Evolutionary conservation across 2,888 invertebrate genomes (phyloP), one percentile per base, ranked within the genome.

Genomic region (Anthophora plumipes): DNA sequence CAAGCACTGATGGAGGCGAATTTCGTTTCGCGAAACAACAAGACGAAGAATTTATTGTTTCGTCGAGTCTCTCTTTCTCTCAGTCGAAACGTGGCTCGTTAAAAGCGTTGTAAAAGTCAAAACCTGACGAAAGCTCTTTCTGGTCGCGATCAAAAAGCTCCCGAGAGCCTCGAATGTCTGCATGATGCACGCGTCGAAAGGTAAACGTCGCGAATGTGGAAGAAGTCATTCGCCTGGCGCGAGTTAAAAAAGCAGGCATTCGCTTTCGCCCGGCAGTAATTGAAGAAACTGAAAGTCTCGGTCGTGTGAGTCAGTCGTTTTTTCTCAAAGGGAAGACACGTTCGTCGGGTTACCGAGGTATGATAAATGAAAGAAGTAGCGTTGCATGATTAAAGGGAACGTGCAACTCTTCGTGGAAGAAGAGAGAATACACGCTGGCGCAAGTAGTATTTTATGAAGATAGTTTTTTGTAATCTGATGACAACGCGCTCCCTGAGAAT

Each of bases 231-330:
- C 63, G 46, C 11, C 17, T 31, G 48, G 22, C 3, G 46, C 50
- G 50, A 37, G 48, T 64, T 37, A 50, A 64, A 64, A n/a, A 31
- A 63, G 63, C 31, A 20, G 9, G 14, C 48, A 9, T 64, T 50
- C 20, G 50, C 50, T 64, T 37, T 64, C 50, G 64, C 50, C 8
- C 8, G 50, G 20, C 37, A 14, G 50, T 37, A 39, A 64, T 64
- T 64, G 50, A 50, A 50, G 20, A 50, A 64, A 64, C 64, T 37
- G 50, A 64, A 64, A 50, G 61, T 59, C 59, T 39, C 59, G 39
- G 20, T 22, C 60, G 41, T n/a, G 60, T 31, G 31, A 31, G 31
- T 31, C 0, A 25, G 2, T 14, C 9, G 17, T 61, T 25, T 46
- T 46, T 61, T 31, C 31, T 31, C 17, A 17, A n/a, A 46, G 12